Percentiles rank a stretch among this genome's conserved stretches.
Evolutionary conservation across 2,113 vertebrate genomes (phyloP).

Genomic region (Nematolebias whitei): DNA sequence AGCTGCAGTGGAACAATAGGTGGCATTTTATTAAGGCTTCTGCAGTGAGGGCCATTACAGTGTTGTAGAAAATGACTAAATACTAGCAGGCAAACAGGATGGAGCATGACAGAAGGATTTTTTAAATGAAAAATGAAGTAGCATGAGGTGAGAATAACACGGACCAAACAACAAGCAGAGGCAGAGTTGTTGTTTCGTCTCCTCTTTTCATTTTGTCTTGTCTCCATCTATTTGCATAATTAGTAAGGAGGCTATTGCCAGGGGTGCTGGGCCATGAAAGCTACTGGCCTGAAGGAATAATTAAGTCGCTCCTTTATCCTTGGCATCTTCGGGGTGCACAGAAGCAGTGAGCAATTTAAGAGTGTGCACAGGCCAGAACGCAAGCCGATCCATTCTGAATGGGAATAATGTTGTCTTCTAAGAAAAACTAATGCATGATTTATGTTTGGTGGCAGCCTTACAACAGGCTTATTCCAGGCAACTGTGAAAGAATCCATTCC

Average conservation of each 20-base stretch:
- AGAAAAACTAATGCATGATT: slow-evolving; percentile 55
- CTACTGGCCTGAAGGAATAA: slow-evolving; percentile 66
- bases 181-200: background rate
- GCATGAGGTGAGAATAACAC: slow-evolving; percentile 28
- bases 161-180: background rate
- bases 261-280: slow-evolving; percentile 54
- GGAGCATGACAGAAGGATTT: background rate
- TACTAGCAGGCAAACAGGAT: background rate
- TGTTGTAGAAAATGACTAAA: slow-evolving; percentile 16
- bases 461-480: slow-evolving; percentile 17
- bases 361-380: background rate
- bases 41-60: slow-evolving; percentile 21
- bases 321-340: slow-evolving; percentile 40
- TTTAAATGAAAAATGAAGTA: slow-evolving; percentile 21
- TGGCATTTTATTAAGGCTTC: slow-evolving; percentile 37
- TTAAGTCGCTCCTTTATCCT: slow-evolving; percentile 64
- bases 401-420: slow-evolving; percentile 46
- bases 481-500: slow-evolving; percentile 40
- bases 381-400: slow-evolving; percentile 30
- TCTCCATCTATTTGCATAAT: slow-evolving; percentile 64
- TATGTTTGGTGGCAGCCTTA: slow-evolving; percentile 37
- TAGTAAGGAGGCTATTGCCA: slow-evolving; percentile 62
- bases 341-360: slow-evolving; percentile 23
- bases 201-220: slow-evolving; percentile 41
- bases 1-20: slow-evolving; percentile 35